Conservation (phyloP, 1,140 invertebrate genomes). For the Cydia splendana region DNA sequence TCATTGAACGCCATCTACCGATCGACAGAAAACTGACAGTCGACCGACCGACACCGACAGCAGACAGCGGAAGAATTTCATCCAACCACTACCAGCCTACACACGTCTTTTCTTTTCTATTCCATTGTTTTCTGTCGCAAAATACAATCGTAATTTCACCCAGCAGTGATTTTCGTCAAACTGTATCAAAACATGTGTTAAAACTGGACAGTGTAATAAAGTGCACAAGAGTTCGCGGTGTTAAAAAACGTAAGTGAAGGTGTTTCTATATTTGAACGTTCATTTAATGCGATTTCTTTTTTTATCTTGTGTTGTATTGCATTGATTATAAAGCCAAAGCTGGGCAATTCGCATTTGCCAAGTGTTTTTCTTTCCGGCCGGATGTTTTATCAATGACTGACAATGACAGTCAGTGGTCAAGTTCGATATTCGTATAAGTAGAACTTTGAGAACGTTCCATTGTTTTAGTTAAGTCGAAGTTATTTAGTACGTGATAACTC, state of each 20-base stretch:
- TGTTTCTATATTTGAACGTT: conserved; percentile 52
- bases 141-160: conserved; percentile 61
- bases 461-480: conserved; percentile 42
- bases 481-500: conserved; percentile 47
- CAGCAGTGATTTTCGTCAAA: conserved; percentile 57
- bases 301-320: conserved; percentile 43
- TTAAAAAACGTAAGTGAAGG: conserved; percentile 65
- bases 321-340: conserved; percentile 11
- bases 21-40: conserved; percentile 37
- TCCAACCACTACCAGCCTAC: conserved; percentile 52
- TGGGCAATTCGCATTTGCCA: conserved; percentile 5
- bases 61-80: conserved; percentile 53
- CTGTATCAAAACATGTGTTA: conserved; percentile 55
- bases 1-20: conserved; percentile 59
- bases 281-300: conserved; percentile 60
- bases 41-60: conserved; percentile 41
- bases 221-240: conserved; percentile 47
- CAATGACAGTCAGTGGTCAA: conserved; percentile 23
- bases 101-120: conserved; percentile 69
- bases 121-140: conserved; percentile 73
- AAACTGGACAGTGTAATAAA: conserved; percentile 55
- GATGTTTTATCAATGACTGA: conserved; percentile 26
- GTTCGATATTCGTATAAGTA: conserved; percentile 15
- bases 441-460: conserved; percentile 37
- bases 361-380: conserved; percentile 7